Base-by-base conservation (phyloP, 2,888 invertebrate species). In the Lobophora halterata region DNA sequence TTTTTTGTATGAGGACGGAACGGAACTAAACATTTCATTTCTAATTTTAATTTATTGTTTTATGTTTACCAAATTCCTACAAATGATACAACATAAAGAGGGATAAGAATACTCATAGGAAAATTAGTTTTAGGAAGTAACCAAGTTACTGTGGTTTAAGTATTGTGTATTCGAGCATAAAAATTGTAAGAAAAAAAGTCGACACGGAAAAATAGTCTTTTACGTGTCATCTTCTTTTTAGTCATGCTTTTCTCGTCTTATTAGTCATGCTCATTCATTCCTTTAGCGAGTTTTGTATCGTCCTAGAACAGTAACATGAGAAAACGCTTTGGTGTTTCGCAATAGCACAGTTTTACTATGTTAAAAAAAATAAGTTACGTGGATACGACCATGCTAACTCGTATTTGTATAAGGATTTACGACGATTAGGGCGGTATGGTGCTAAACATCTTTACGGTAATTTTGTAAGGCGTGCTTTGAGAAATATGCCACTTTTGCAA, bases 311-410 rank as follows among this genome's bases (percentile, higher is more conserved):
- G 49, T 57, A 55, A 58, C 60, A 61, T 55, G 63, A 63, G 65
- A 63, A 58, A 56, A 61, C 57, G 46, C 56, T 57, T 61, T 51
- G 54, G 52, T 44, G 61, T 71, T 67, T 63, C 68, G 58, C n/a
- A n/a, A n/a, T n/a, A n/a, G n/a, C n/a, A n/a, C n/a, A n/a, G n/a
- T n/a, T n/a, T n/a, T 57, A 54, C 52, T 52, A 53, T 65, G 52
- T 38, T 60, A 50, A 66, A 66, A 31, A n/a, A 39, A 30, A 36
- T 43, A 18, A 23, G 36, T 52, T 49, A 49, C 44, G 49, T 49
- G 5, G 8, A 17, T n/a, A n/a, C n/a, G n/a, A n/a, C n/a, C 31
- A n/a, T 36, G 32, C 31, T 24, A 20, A 35, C 30, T 13, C 24
- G 27, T 35, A 10, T 33, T 46, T 40, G 32, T 24, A 38, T 31